Evolutionary conservation across 2,797 vertebrate genomes (phyloP).

Genomic region (Gymnodraco acuticeps): DNA sequence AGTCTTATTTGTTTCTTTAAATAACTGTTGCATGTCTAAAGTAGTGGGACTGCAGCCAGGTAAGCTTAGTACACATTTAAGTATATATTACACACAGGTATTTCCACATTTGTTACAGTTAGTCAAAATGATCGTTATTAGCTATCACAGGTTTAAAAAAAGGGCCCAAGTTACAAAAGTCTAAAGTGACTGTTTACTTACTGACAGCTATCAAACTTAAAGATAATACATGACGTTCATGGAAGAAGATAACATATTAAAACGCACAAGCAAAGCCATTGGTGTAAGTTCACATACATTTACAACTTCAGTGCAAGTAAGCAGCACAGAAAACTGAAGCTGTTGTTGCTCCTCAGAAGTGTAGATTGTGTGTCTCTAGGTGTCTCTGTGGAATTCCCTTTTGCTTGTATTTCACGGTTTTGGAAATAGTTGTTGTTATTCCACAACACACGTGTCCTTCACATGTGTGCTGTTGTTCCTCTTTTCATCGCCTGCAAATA

Average conservation of each 20-base stretch:
- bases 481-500: constrained; percentile 54
- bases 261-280: background rate
- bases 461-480: constrained; percentile 61
- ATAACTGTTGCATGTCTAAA: too few species aligned
- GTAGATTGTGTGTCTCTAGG: constrained; percentile 17
- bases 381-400: constrained; percentile 28
- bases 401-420: constrained; percentile 13
- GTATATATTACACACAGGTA: too few species aligned
- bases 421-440: constrained; percentile 9
- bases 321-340: constrained; percentile 10
- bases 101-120: too few species aligned
- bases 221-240: background rate
- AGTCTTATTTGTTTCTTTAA: too few species aligned
- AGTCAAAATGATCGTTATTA: too few species aligned
- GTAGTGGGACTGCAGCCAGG: too few species aligned
- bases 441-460: constrained; percentile 41
- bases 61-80: too few species aligned
- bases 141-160: background rate
- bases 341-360: constrained; percentile 36
- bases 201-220: background rate
- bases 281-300: background rate
- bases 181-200: background rate
- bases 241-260: background rate
- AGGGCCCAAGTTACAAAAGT: background rate
- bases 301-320: constrained; percentile 14